Base-by-base conservation (phyloP, 2,113 vertebrate genomes). In the Dipodomys stephensi region DNA sequence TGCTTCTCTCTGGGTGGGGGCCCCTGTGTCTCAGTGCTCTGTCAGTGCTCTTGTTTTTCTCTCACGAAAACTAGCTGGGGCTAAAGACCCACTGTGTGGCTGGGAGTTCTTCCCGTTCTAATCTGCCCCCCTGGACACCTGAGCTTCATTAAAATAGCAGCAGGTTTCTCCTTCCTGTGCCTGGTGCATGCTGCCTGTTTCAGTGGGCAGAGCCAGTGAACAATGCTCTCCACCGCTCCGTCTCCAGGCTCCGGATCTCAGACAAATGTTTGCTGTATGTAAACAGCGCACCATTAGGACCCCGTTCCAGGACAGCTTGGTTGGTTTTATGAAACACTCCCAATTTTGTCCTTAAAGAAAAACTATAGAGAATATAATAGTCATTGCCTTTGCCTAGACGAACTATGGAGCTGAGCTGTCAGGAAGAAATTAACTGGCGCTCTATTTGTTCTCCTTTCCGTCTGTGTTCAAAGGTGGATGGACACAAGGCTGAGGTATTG, bases 211-310 rank as follows among this genome's bases (percentile, higher is more conserved):
- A 44, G 44, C 57, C 87, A 28, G 57, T n/a, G 64, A 22, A 28
- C 23, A 35, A 1, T 27, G 1, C n/a, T 11, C 49, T 27, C 46
- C 23, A 0, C n/a, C 64, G 2, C 12, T 72, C 10, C 19, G 0
- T 19, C 57, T 73, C 39, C 60, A 16, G 6, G 7, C 71, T 69
- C 64, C 8, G 65, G n/a, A 20, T 78, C 53, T 64, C 69, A 8
- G 28, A 7, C 11, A 15, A 30, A 28, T 18, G 71, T 49, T 23
- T 28, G 86, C 73, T 82, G 32, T 5, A 0, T 8, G 23, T 19
- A 35, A 80, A 53, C 46, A 7, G 79, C 3, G 19, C 16, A 13
- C 60, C 35, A 23, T 39, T 10, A 83, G 83, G 49, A 18, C 30
- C 27, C 23, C 3, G 0, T 23, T 69, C 81, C 69, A 11, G 23